phyloP scores from a whole-genome alignment of 2,113 vertebrate species.

The Amphilophus citrinellus region DNA sequence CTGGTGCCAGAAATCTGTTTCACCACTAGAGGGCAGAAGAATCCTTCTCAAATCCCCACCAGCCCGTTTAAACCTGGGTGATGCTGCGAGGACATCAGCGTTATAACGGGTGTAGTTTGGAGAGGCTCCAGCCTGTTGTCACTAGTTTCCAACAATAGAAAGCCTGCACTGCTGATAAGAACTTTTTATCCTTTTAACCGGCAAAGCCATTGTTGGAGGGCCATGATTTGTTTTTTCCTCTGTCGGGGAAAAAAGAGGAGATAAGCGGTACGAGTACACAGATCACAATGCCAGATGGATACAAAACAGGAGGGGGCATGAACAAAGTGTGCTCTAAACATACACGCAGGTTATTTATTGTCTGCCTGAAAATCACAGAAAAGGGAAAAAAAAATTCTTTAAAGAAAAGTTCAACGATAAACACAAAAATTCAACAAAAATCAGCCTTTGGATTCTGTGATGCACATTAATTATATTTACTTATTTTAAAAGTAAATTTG shows the following conservation, averaged over 20 bases:
- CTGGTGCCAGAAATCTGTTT: neutral
- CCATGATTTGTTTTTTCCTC: conserved; percentile 28
- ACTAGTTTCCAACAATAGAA: conserved; percentile 45
- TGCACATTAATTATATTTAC: neutral
- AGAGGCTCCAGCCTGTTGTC: conserved; percentile 31
- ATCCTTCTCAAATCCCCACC: neutral
- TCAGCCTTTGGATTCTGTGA: no score
- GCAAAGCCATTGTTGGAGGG: conserved; percentile 47
- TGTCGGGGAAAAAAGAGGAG: conserved; percentile 5
- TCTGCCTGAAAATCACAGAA: neutral
- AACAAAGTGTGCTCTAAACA: neutral
- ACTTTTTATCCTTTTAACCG: neutral
- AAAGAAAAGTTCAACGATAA: neutral
- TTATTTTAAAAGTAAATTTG: neutral
- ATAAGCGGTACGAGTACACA: neutral
- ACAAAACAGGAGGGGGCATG: neutral
- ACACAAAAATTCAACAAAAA: neutral
- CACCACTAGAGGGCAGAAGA: conserved; percentile 55
- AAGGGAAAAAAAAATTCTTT: neutral
- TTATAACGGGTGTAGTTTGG: conserved; percentile 10
- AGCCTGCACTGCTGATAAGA: conserved; percentile 8
- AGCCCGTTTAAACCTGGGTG: neutral
- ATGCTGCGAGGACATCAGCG: neutral
- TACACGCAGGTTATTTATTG: neutral
- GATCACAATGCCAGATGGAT: neutral